Evolutionary conservation across 2,888 invertebrate genomes (phyloP).

Genomic region (Maniola hyperantus): DNA sequence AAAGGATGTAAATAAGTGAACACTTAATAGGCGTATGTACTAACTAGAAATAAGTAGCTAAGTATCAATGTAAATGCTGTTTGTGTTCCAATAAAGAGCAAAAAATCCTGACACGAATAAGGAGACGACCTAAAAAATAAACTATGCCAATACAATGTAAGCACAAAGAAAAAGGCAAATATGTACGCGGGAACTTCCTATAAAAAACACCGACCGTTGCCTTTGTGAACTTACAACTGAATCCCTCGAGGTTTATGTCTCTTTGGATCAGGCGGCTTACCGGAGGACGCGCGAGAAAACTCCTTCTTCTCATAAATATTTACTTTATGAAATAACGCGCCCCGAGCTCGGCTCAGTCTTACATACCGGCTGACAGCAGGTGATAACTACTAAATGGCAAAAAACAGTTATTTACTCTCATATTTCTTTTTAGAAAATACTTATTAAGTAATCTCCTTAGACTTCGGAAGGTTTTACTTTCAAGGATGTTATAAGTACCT

Average conservation of each 20-base stretch:
- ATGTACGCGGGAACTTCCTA: conserved; percentile 45
- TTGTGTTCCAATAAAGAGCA: too few relatives aligned
- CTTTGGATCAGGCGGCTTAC: conserved; percentile 79
- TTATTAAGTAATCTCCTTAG: conserved; percentile 34
- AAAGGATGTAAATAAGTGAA: too few relatives aligned
- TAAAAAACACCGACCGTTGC: conserved; percentile 64
- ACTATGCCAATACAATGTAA: conserved; percentile 41
- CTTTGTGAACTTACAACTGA: conserved; percentile 77
- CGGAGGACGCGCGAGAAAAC: conserved; percentile 69
- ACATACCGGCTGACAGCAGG: conserved; percentile 67
- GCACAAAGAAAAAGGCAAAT: conserved; percentile 35
- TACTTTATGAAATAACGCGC: conserved; percentile 80
- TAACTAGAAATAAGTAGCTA: too few relatives aligned
- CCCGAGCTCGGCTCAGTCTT: conserved; percentile 66
- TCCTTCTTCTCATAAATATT: conserved; percentile 80
- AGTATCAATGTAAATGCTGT: too few relatives aligned
- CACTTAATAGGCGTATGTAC: too few relatives aligned
- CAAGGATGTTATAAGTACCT: neutral
- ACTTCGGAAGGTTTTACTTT: neutral
- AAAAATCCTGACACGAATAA: conserved; percentile 26
- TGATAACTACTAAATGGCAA: conserved; percentile 70
- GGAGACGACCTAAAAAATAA: conserved; percentile 34
- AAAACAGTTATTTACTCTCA: conserved; percentile 51
- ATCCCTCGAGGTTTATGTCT: conserved; percentile 80
- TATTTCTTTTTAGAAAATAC: conserved; percentile 46